These are phyloP conservation scores for Pachyseris speciosa DNA, from an alignment of 64 coral and sea anemone genomes.

Conservation along the genomic window DNA sequence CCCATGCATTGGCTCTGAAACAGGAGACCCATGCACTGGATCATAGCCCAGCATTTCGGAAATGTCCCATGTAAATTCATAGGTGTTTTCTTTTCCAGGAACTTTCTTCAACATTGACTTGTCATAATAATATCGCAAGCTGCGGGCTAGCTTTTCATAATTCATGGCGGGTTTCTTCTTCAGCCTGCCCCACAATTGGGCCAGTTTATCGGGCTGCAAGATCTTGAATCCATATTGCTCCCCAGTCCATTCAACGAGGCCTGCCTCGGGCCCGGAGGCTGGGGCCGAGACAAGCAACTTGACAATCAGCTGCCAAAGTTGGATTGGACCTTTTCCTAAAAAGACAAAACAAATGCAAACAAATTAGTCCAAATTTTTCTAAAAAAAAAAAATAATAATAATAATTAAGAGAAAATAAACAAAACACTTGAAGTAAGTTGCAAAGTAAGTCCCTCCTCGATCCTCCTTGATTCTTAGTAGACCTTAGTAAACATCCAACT, in stretches of 20 bases:
- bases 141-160: conserved; percentile 12
- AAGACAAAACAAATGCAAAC: not conserved
- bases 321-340: conserved; percentile 30
- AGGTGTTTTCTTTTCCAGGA: not conserved
- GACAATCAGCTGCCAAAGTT: conserved; percentile 32
- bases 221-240: conserved; percentile 16
- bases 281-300: not conserved
- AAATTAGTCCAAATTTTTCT: not conserved
- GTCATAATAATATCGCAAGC: conserved; percentile 23
- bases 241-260: conserved; percentile 19
- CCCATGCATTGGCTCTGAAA: not conserved
- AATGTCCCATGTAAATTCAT: conserved; percentile 20
- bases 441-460: no score
- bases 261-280: not conserved
- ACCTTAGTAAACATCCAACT: no score
- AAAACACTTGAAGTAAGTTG: no score
- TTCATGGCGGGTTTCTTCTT: conserved; percentile 35
- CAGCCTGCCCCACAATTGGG: not conserved
- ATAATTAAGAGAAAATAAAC: no score
- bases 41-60: not conserved
- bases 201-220: conserved; percentile 1
- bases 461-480: no score
- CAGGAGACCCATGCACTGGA: not conserved
- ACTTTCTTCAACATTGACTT: conserved; percentile 33
- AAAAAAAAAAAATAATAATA: not conserved